phyloP scores from a whole-genome alignment of 1,140 invertebrate genomes.

The Dolichoris vasculosae region DNA sequence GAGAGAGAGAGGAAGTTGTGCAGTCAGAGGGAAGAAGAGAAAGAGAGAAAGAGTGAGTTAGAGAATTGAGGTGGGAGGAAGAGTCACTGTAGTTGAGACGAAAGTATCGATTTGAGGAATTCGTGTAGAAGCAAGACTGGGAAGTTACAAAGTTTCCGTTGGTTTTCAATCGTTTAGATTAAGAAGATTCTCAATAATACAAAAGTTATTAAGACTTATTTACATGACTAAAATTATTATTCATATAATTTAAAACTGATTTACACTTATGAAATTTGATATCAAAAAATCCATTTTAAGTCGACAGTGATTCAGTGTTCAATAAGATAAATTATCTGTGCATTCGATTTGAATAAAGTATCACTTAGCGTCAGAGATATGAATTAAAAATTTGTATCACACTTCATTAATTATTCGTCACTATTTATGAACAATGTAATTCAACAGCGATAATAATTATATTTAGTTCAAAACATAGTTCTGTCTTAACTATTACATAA shows the following conservation, averaged over 20 bases:
- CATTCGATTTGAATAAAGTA: neutral
- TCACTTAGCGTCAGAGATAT: neutral
- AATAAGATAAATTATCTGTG: neutral
- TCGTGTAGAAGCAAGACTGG: neutral
- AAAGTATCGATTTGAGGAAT: conserved; percentile 10
- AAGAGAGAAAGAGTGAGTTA: neutral
- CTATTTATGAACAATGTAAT: neutral
- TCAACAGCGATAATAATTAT: too few species aligned
- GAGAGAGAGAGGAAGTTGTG: neutral
- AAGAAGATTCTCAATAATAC: neutral
- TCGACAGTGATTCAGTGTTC: neutral
- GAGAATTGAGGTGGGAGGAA: neutral
- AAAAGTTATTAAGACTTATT: neutral
- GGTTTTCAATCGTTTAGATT: neutral
- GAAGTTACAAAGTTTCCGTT: neutral
- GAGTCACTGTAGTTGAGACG: neutral
- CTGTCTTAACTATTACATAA: too few species aligned
- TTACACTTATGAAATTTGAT: neutral
- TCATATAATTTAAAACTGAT: neutral
- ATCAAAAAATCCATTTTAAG: neutral
- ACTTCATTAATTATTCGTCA: neutral
- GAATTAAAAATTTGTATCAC: neutral
- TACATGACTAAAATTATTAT: neutral
- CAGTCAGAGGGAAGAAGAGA: neutral
- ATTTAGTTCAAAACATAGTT: too few species aligned